A percentile compares a stretch with the other conserved stretches of the same genome.
Evolutionary conservation across 2,888 invertebrate species (phyloP).

Genomic region (Mimas tiliae): DNA sequence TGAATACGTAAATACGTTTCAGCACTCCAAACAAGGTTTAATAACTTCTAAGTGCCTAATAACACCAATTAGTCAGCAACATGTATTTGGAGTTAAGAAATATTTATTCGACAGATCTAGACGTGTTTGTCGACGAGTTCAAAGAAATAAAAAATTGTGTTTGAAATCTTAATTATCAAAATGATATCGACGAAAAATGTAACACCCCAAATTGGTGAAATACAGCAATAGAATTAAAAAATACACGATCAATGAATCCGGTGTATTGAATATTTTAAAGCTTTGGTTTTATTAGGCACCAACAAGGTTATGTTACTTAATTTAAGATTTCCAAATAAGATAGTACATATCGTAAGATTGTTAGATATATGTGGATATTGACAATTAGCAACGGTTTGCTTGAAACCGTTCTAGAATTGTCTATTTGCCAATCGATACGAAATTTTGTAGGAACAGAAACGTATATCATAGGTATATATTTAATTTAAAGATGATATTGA

Average conservation of each 20-base stretch:
- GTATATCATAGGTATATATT: background rate
- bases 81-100: background rate
- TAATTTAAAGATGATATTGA: background rate
- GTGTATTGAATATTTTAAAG: constrained; percentile 38
- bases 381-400: constrained; percentile 35
- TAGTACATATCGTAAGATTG: constrained; percentile 36
- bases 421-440: constrained; percentile 33
- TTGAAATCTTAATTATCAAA: too few relatives aligned
- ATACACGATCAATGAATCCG: constrained; percentile 25
- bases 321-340: constrained; percentile 46
- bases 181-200: too few relatives aligned
- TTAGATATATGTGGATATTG: constrained; percentile 38
- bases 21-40: background rate
- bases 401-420: constrained; percentile 24
- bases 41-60: background rate
- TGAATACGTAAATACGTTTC: background rate
- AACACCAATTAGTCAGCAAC: background rate
- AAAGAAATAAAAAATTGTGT: background rate
- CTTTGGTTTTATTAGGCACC: constrained; percentile 34
- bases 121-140: background rate
- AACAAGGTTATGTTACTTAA: constrained; percentile 50
- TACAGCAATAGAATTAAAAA: background rate
- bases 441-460: background rate
- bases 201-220: too few relatives aligned
- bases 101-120: background rate